Percentiles rank a stretch among this genome's conserved stretches.
phyloP scores from a whole-genome alignment of 2,888 invertebrate species.

The Troides oblongomaculatus region DNA sequence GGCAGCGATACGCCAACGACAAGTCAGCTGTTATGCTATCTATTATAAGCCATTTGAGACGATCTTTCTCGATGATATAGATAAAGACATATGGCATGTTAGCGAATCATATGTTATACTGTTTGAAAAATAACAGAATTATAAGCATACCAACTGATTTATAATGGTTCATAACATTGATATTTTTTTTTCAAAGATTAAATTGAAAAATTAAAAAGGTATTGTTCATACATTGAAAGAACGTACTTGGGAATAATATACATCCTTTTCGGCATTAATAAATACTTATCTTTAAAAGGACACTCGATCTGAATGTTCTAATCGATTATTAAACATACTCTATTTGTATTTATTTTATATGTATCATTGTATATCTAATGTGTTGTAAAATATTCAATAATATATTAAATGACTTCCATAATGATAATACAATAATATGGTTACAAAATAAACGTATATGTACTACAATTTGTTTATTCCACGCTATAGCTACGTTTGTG shows the following conservation, averaged over 20 bases:
- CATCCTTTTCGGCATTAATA: too few species aligned
- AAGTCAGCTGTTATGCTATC: slow-evolving; percentile 23
- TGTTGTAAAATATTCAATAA: neutral
- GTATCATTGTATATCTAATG: too few species aligned
- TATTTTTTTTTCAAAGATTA: too few species aligned
- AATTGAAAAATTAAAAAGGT: too few species aligned
- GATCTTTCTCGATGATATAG: slow-evolving; percentile 1
- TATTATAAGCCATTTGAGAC: slow-evolving; percentile 6
- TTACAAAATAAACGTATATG: neutral
- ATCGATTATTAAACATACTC: too few species aligned
- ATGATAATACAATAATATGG: neutral
- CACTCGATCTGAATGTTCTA: too few species aligned
- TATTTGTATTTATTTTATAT: too few species aligned
- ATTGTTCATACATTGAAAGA: too few species aligned
- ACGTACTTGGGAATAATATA: too few species aligned
- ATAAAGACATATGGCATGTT: neutral
- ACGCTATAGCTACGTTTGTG: slow-evolving; percentile 30
- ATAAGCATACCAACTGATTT: neutral
- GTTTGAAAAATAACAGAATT: neutral
- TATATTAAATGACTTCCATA: neutral
- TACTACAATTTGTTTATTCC: slow-evolving; percentile 1
- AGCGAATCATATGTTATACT: neutral
- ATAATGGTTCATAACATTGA: too few species aligned
- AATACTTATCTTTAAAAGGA: too few species aligned
- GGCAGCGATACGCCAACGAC: slow-evolving; percentile 33